phyloP scores from a whole-genome alignment of 2,888 invertebrate species.

The Agrochola lota region DNA sequence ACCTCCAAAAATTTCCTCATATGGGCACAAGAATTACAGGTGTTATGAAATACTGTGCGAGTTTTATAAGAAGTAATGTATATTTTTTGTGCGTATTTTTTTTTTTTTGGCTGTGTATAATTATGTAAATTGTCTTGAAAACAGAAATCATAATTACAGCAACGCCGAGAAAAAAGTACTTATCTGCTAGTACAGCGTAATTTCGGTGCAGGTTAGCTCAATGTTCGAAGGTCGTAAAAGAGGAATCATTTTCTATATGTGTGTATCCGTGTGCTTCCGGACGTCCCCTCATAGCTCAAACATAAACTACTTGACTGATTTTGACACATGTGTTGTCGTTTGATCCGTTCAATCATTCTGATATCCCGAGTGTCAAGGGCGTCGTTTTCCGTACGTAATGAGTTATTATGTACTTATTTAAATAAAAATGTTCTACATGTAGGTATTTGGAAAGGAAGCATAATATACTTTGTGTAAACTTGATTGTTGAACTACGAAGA shows the following conservation, averaged over 20 bases:
- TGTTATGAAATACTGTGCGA: conserved; percentile 21
- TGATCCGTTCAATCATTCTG: conserved; percentile 52
- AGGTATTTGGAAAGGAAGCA: neutral
- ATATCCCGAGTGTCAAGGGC: conserved; percentile 39
- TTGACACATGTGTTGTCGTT: conserved; percentile 47
- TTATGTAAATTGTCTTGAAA: conserved; percentile 9
- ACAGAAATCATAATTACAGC: conserved; percentile 19
- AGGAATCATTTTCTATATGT: conserved; percentile 29
- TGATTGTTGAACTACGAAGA: neutral
- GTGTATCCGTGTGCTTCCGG: conserved; percentile 38
- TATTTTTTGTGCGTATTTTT: conserved; percentile 15
- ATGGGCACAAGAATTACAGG: conserved; percentile 13
- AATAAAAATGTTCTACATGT: neutral
- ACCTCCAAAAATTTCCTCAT: conserved; percentile 17
- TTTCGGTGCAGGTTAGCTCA: conserved; percentile 36
- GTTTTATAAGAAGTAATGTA: neutral
- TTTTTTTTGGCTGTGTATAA: neutral
- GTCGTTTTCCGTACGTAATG: conserved; percentile 1
- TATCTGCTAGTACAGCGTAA: conserved; percentile 8
- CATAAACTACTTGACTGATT: conserved; percentile 48
- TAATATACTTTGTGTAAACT: neutral
- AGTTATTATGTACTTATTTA: neutral
- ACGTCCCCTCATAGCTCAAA: conserved; percentile 50
- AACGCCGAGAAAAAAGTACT: neutral
- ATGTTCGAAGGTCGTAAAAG: conserved; percentile 23